phyloP scores from a whole-genome alignment of 1,140 invertebrate species.

The Zaprionus tsacasi region DNA sequence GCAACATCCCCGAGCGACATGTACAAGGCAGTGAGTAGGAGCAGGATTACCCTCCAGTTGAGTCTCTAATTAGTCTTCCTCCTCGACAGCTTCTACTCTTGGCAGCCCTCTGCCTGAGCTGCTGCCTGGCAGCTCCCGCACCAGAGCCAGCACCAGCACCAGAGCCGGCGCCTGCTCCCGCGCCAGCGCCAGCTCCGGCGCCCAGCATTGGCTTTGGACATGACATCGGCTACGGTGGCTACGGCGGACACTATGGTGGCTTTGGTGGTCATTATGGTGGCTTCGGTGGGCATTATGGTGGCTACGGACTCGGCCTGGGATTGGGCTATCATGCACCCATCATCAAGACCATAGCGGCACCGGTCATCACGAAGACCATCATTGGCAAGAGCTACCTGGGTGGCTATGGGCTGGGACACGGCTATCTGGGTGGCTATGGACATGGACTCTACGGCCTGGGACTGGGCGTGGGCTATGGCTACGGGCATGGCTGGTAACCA shows the following conservation, averaged over 20 bases:
- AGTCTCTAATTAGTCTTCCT: background rate
- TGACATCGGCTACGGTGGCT: conserved; percentile 40
- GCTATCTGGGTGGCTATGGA: conserved; percentile 65
- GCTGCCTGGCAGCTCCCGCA: conserved; percentile 47
- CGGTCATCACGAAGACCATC: conserved; percentile 75
- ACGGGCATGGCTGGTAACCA: conserved; percentile 53
- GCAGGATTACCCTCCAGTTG: background rate
- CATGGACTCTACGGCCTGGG: conserved; percentile 69
- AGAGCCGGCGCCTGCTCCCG: conserved; percentile 38
- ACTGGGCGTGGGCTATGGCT: conserved; percentile 64
- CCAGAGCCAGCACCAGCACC: conserved; percentile 50
- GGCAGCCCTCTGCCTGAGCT: conserved; percentile 46
- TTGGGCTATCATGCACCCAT: conserved; percentile 63
- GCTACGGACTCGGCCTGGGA: conserved; percentile 49
- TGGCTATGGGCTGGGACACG: conserved; percentile 66
- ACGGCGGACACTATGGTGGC: conserved; percentile 46
- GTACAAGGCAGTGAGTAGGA: conserved; percentile 60
- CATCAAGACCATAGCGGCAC: conserved; percentile 51
- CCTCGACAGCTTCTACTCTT: conserved; percentile 50
- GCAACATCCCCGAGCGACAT: conserved; percentile 32
- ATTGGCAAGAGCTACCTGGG: conserved; percentile 74
- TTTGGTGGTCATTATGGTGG: conserved; percentile 50
- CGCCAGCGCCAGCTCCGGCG: conserved; percentile 48
- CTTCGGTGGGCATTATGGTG: conserved; percentile 48
- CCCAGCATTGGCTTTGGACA: conserved; percentile 67